Evolutionary conservation across 2,888 invertebrate species (phyloP).

Genomic region (Pocota personata): DNA sequence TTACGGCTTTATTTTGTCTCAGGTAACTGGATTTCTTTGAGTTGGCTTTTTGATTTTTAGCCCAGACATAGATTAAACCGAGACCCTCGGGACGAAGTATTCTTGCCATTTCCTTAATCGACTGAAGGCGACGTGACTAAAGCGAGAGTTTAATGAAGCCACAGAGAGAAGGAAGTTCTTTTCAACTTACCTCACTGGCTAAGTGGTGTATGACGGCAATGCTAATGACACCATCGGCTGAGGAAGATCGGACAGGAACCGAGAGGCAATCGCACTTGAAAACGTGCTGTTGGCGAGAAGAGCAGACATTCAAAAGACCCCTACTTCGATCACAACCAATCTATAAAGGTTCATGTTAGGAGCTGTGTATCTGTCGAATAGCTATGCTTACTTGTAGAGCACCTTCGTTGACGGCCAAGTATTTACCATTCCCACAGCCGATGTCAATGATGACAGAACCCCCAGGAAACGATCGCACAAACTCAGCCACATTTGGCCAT

Average conservation of each 20-base stretch:
- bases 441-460: conserved; percentile 93
- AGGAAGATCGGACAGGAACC: conserved; percentile 87
- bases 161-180: background rate
- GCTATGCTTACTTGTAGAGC: conserved; percentile 32
- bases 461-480: conserved; percentile 86
- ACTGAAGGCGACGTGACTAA: conserved; percentile 88
- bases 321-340: conserved; percentile 92
- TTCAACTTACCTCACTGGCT: conserved; percentile 86
- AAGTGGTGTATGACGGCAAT: conserved; percentile 99
- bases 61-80: conserved; percentile 98
- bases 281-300: conserved; percentile 86
- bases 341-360: conserved; percentile 81
- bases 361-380: background rate
- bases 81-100: conserved; percentile 89
- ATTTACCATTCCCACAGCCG: conserved; percentile 99
- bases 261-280: conserved; percentile 90
- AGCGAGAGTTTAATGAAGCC: background rate
- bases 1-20: conserved; percentile 85
- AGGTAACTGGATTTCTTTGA: conserved; percentile 88
- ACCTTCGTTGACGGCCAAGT: conserved; percentile 84
- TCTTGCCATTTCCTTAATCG: conserved; percentile 90
- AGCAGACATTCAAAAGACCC: conserved; percentile 87
- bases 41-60: conserved; percentile 91
- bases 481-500: conserved; percentile 95
- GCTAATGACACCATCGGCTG: conserved; percentile 93